Percentiles rank a stretch among this genome's conserved stretches.
These are phyloP conservation scores for Pycnonotus jocosus DNA, from an alignment of 2,113 vertebrate species.

Conservation along the genomic window DNA sequence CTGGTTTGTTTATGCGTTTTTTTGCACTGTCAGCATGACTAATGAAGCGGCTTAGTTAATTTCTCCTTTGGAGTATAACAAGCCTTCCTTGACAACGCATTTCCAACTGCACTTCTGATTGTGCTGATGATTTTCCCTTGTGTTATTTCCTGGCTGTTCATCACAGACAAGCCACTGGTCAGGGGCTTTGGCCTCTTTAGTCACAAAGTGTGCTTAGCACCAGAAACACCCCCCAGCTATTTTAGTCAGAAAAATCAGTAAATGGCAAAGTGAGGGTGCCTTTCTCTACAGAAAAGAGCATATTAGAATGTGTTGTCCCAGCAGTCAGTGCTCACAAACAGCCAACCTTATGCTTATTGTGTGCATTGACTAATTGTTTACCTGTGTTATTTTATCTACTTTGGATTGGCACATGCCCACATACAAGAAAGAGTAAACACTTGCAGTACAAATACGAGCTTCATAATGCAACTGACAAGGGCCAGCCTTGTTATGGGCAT, in stretches of 20 bases:
- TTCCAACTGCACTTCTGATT: background rate
- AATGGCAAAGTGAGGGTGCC: background rate
- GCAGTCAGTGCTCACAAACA: background rate
- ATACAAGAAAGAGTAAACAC: background rate
- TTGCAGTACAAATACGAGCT: background rate
- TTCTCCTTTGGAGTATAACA: background rate
- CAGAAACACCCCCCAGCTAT: background rate
- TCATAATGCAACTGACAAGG: background rate
- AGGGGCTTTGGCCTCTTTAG: background rate
- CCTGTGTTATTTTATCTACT: background rate
- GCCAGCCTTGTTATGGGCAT: background rate
- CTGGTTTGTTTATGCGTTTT: background rate
- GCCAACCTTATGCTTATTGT: background rate
- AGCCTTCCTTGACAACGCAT: background rate
- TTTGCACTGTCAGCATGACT: background rate
- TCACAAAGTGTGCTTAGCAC: background rate
- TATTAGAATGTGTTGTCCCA: background rate
- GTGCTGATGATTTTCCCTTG: background rate
- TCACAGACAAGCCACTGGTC: background rate
- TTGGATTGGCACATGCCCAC: background rate
- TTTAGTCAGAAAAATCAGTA: background rate
- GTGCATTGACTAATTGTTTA: background rate
- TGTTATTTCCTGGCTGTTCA: background rate
- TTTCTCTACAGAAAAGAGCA: fast-evolving
- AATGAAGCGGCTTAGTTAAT: background rate